These are phyloP conservation scores for Yponomeuta cagnagella DNA, from an alignment of 2,888 invertebrate species.

Conservation along the genomic window DNA sequence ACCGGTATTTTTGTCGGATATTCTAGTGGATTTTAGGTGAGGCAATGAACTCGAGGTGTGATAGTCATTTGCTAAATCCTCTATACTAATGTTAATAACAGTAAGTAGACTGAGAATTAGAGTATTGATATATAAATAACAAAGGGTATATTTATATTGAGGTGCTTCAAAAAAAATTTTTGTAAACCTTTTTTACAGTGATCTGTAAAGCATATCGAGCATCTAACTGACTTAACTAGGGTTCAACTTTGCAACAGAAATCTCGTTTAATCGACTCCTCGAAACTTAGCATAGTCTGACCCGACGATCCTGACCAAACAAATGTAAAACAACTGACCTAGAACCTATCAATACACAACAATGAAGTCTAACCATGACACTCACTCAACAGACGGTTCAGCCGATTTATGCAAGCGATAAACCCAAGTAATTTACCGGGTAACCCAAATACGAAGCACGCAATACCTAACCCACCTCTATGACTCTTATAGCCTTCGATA, in stretches of 20 bases:
- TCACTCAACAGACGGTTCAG: neutral
- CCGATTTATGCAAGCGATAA: neutral
- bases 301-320: neutral
- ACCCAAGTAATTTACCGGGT: neutral
- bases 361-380: neutral
- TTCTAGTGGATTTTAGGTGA: too few relatives aligned
- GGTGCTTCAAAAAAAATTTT: too few relatives aligned
- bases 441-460: neutral
- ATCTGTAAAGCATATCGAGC: too few relatives aligned
- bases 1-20: neutral
- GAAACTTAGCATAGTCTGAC: neutral
- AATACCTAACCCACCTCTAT: neutral
- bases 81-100: neutral
- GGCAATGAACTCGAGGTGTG: too few relatives aligned
- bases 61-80: conserved; percentile 15
- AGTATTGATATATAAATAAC: too few relatives aligned
- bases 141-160: too few relatives aligned
- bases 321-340: neutral
- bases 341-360: neutral
- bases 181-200: too few relatives aligned
- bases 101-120: neutral
- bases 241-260: too few relatives aligned
- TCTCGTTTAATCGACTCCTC: too few relatives aligned
- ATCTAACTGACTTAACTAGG: too few relatives aligned
- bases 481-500: neutral